Percentiles rank a stretch among this genome's conserved stretches.
Conservation (phyloP, 2,888 invertebrate species). For the Augochlorella aurata region DNA sequence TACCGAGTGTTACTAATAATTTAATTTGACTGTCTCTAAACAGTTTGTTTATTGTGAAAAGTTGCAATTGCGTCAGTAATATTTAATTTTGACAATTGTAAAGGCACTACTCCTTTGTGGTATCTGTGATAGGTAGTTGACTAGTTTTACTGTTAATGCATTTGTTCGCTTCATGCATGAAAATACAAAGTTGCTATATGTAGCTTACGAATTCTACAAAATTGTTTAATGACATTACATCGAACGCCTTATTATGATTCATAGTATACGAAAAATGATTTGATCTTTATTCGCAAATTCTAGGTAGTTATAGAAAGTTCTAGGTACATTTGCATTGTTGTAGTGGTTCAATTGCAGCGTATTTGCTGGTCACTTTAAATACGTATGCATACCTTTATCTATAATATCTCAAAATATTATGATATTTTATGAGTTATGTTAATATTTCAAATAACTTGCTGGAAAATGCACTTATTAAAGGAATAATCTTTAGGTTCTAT, state of each 20-base stretch:
- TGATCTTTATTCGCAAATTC: not conserved
- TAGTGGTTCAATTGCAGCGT: conserved; percentile 8
- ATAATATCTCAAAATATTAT: not conserved
- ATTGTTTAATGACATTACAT: not conserved
- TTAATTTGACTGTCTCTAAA: not conserved
- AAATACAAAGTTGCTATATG: not conserved
- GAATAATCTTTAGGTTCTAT: not conserved
- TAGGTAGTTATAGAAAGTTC: not conserved
- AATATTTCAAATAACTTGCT: not conserved
- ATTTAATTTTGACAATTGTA: conserved; percentile 14
- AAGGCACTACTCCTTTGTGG: not conserved
- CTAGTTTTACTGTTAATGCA: not conserved
- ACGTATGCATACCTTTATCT: not conserved
- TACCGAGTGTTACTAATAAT: not conserved
- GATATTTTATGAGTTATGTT: not conserved
- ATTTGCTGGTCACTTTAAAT: not conserved
- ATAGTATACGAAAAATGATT: conserved; percentile 2
- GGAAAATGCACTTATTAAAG: not conserved
- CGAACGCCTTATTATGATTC: conserved; percentile 20
- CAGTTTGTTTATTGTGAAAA: conserved; percentile 20
- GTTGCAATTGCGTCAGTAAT: conserved; percentile 25
- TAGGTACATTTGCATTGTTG: conserved; percentile 21
- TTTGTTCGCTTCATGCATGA: not conserved
- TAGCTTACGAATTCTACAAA: not conserved
- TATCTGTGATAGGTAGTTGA: not conserved